Conservation (phyloP, 2,888 invertebrate species). For the Ctenicera cuprea region DNA sequence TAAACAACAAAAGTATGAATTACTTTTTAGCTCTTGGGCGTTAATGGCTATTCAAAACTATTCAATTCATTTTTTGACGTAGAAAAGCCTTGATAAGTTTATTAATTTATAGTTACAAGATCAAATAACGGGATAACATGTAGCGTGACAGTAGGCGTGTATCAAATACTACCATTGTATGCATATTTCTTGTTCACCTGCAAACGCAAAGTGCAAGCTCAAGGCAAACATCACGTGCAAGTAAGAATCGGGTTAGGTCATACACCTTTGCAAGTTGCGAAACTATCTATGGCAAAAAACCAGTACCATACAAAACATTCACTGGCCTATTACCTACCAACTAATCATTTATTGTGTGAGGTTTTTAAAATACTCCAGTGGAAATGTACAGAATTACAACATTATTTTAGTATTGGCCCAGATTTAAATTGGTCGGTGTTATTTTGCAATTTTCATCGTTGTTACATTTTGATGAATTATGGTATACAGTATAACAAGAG, state of each 20-base stretch:
- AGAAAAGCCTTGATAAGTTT: not conserved
- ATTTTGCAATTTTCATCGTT: not conserved
- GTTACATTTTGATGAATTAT: not conserved
- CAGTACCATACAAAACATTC: constrained; percentile 32
- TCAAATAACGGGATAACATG: not conserved
- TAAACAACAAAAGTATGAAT: too few relatives aligned
- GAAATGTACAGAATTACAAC: constrained; percentile 16
- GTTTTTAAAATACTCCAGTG: constrained; percentile 12
- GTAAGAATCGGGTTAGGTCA: constrained; percentile 58
- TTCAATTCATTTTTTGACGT: too few relatives aligned
- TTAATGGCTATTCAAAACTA: too few relatives aligned
- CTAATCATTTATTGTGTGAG: constrained; percentile 20
- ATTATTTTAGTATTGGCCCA: constrained; percentile 13
- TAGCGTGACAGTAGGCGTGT: not conserved
- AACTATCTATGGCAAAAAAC: constrained; percentile 40
- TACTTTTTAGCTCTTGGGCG: too few relatives aligned
- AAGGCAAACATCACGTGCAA: constrained; percentile 60
- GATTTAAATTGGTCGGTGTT: constrained; percentile 21
- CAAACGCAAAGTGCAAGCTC: constrained; percentile 55
- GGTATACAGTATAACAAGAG: too few relatives aligned
- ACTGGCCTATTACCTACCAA: constrained; percentile 27
- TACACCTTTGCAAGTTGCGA: constrained; percentile 55
- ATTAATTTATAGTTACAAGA: not conserved
- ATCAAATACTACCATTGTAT: constrained; percentile 10
- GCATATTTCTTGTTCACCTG: constrained; percentile 17